These are phyloP conservation scores for Caenorhabditis sp. DNA, from an alignment of 2,888 invertebrate species.

Conservation along the genomic window DNA sequence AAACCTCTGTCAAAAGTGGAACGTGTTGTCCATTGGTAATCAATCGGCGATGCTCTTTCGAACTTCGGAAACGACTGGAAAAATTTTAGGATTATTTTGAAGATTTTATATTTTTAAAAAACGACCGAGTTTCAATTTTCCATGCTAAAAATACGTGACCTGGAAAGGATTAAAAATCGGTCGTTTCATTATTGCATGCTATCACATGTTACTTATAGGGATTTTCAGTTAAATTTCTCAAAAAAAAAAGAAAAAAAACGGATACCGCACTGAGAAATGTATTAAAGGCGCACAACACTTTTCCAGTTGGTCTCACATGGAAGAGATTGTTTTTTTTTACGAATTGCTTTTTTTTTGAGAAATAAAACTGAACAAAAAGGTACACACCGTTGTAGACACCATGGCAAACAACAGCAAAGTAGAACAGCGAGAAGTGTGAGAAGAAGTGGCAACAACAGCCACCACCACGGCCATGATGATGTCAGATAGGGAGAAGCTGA, in stretches of 20 bases:
- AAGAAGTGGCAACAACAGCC: slow-evolving; percentile 68
- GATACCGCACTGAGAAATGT: too few species aligned
- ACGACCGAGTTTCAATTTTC: too few species aligned
- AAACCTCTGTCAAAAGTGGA: slow-evolving; percentile 63
- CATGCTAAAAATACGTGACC: too few species aligned
- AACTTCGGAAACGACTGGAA: slow-evolving; percentile 58
- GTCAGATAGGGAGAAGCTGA: slow-evolving; percentile 63
- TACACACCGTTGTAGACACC: slow-evolving; percentile 67
- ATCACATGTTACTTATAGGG: slow-evolving; percentile 2
- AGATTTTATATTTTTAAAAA: neutral
- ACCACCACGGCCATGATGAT: slow-evolving; percentile 71
- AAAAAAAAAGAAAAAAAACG: too few species aligned
- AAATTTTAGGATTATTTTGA: neutral
- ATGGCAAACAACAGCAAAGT: slow-evolving; percentile 68
- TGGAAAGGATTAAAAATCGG: too few species aligned
- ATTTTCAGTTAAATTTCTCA: too few species aligned
- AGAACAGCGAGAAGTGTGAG: slow-evolving; percentile 68
- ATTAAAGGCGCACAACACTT: too few species aligned
- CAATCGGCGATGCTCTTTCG: slow-evolving; percentile 44
- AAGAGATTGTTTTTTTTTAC: too few species aligned
- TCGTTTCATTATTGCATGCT: neutral
- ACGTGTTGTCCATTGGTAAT: slow-evolving; percentile 63
- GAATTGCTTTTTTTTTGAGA: too few species aligned
- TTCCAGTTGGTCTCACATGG: too few species aligned
- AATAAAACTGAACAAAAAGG: too few species aligned